These are phyloP conservation scores for Alfaro cultratus DNA, from an alignment of 2,797 vertebrate genomes.

Conservation along the genomic window DNA sequence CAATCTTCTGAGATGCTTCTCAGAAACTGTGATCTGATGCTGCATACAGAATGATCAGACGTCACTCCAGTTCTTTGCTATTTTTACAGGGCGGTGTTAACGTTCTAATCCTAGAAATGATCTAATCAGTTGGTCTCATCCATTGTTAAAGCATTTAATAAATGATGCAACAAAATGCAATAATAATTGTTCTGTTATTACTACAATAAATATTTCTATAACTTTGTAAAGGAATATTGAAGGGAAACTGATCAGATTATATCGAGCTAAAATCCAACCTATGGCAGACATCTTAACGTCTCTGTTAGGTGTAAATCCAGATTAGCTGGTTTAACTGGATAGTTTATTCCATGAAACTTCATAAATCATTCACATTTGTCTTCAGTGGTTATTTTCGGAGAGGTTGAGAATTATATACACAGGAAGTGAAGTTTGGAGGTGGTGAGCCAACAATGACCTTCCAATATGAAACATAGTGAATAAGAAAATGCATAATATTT, in stretches of 20 bases:
- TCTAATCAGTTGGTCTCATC: background rate
- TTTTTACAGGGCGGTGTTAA: background rate
- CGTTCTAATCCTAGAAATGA: background rate
- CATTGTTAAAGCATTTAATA: background rate
- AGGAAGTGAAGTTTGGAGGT: background rate
- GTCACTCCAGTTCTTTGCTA: background rate
- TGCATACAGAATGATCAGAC: background rate
- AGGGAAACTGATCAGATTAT: background rate
- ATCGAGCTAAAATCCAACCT: background rate
- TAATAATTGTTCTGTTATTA: background rate
- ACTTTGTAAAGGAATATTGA: background rate
- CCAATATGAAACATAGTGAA: background rate
- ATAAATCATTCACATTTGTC: too few relatives aligned
- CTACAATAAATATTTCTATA: background rate
- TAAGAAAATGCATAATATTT: background rate
- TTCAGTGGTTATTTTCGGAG: background rate
- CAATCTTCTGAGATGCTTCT: background rate
- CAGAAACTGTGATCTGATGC: slow-evolving; percentile 4
- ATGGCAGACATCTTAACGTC: background rate
- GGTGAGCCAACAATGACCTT: background rate
- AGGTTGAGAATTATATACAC: background rate
- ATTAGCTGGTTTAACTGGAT: background rate
- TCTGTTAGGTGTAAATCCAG: background rate
- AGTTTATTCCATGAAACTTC: too few relatives aligned
- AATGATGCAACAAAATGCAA: background rate